Base-by-base conservation (phyloP, 2,888 invertebrate genomes). In the Coelinius sp. region DNA sequence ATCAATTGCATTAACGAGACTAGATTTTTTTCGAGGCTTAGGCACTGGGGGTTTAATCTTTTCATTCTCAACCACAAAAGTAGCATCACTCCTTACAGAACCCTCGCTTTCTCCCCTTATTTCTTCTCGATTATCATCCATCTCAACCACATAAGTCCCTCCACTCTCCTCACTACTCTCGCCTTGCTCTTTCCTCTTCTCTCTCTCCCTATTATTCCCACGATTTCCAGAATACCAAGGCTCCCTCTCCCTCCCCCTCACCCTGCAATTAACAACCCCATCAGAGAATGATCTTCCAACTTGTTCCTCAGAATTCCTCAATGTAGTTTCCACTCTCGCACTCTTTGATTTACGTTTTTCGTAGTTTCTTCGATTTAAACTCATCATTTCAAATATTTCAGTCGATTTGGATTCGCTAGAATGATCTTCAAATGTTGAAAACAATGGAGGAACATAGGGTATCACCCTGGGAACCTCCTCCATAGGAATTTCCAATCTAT, bases 1-100 rank as follows among this genome's bases (percentile, higher is more conserved):
- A 20, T 24, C 17, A 25, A 25, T 49, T 41, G 8, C 27, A 56
- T 41, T 6, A 52, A 53, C 24, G 10, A 52, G 20, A 14, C 31
- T 31, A 31, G 20, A 27, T 31, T 77, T 79, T 56, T 52, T 80
- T 4, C 81, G 77, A 6, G 80, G 78, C 64, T 78, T 80, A 0
- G 81, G 77, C 41, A 79, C 53, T 24, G 80, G 79, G 6, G 52
- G 14, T 35, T 73, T 56, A 10, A 64, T 10, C 44, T 56, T 35
- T 59, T 82, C 81, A 14, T 76, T 81, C 20, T 83, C 81, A 25
- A 84, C 75, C 12, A 77, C 73, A 71, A 84, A 84, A 7, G 84
- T 84, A 6, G 78, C 79, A 20, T 80, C 79, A 67, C 84, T 84
- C 2, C 56, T 68, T 1, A 75, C 53, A 0, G 84, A 84, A 44